Evolutionary conservation across 2,888 invertebrate species (phyloP).

Genomic region (Lepidonotus clava): DNA sequence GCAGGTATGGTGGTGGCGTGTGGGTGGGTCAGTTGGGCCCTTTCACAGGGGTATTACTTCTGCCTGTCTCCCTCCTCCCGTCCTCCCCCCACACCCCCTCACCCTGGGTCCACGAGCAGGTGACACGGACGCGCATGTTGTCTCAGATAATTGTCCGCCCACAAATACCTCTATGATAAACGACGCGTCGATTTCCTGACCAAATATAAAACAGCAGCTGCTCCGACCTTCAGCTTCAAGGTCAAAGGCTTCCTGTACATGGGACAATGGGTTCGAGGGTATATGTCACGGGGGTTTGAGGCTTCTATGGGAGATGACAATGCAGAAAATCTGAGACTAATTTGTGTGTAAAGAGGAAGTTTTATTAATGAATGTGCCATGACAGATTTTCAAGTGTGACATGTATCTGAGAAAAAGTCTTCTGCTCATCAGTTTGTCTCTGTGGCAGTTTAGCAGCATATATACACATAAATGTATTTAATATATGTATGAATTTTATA

Average conservation of each 20-base stretch:
- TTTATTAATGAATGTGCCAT: too few species aligned
- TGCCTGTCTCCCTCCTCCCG: constrained; percentile 16
- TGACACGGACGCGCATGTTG: constrained; percentile 3
- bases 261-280: too few species aligned
- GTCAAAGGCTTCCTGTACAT: too few species aligned
- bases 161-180: not conserved
- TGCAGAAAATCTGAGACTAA: too few species aligned
- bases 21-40: not conserved
- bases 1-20: not conserved
- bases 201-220: constrained; percentile 28
- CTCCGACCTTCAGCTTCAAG: not conserved
- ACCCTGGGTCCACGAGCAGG: constrained; percentile 6
- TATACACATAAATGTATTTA: not conserved
- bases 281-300: too few species aligned
- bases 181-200: not conserved
- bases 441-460: too few species aligned
- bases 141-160: constrained; percentile 28
- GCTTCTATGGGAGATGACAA: too few species aligned
- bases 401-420: too few species aligned
- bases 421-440: too few species aligned
- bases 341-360: too few species aligned
- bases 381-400: too few species aligned
- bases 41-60: constrained; percentile 15
- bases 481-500: not conserved
- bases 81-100: constrained; percentile 1